phyloP scores from a whole-genome alignment of 1,140 invertebrate genomes.

The Euwallacea similis region DNA sequence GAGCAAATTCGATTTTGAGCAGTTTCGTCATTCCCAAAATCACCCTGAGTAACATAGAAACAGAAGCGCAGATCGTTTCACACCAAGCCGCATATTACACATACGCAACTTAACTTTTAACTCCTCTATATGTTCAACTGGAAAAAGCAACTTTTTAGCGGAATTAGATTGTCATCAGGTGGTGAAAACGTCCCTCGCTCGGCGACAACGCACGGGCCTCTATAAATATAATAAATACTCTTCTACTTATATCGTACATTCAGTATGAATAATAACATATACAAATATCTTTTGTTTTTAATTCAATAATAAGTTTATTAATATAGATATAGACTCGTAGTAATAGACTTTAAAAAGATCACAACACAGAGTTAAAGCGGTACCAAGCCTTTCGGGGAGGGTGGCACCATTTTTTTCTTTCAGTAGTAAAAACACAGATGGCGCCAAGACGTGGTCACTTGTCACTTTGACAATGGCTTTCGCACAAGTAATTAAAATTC shows the following conservation, averaged over 20 bases:
- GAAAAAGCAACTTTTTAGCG: neutral
- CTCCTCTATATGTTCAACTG: no score
- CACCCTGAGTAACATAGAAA: no score
- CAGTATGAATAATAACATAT: slow-evolving; percentile 50
- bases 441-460: no score
- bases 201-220: slow-evolving; percentile 40
- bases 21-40: no score
- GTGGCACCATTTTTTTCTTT: slow-evolving; percentile 38
- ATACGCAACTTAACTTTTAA: no score
- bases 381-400: slow-evolving; percentile 38
- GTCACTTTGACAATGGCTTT: no score
- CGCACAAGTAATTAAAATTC: no score
- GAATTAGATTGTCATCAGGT: neutral
- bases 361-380: slow-evolving; percentile 55
- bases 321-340: slow-evolving; percentile 56
- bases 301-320: slow-evolving; percentile 50
- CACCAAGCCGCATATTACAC: no score
- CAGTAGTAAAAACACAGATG: slow-evolving; percentile 43
- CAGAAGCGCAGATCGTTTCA: no score
- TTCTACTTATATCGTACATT: slow-evolving; percentile 49
- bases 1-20: no score
- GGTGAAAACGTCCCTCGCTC: slow-evolving; percentile 27
- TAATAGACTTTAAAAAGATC: slow-evolving; percentile 57
- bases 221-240: slow-evolving; percentile 29
- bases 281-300: slow-evolving; percentile 49